Evolutionary conservation across 2,797 vertebrate genomes (phyloP).

Genomic region (Austrolebias charrua): DNA sequence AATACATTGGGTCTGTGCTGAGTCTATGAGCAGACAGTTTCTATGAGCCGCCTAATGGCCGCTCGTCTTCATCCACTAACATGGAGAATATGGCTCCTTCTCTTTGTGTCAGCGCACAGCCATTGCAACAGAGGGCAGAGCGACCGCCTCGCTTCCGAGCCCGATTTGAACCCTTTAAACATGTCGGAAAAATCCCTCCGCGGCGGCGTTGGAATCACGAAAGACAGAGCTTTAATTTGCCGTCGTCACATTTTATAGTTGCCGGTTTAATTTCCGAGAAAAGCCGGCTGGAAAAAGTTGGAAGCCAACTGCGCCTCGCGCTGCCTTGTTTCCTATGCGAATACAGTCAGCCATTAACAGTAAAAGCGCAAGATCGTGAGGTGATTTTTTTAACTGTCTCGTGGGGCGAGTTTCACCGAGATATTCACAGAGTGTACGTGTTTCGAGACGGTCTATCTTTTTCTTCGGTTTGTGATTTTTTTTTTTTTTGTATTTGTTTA

Average conservation of each 20-base stretch:
- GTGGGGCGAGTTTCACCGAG: slow-evolving; percentile 12
- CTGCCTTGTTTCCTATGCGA: slow-evolving; percentile 89
- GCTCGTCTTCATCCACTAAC: slow-evolving; percentile 88
- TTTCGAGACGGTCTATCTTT: slow-evolving; percentile 48
- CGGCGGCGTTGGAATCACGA: slow-evolving; percentile 47
- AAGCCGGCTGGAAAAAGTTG: slow-evolving; percentile 88
- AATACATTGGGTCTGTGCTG: slow-evolving; percentile 80
- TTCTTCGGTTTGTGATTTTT: slow-evolving; percentile 59
- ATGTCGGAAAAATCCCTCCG: slow-evolving; percentile 58
- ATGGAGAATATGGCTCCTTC: slow-evolving; percentile 95
- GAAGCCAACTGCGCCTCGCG: slow-evolving; percentile 85
- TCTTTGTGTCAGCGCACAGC: slow-evolving; percentile 89
- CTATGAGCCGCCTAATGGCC: slow-evolving; percentile 87
- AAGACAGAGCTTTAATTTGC: slow-evolving; percentile 68
- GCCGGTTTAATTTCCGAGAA: slow-evolving; percentile 55
- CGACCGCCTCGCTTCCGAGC: slow-evolving; percentile 73
- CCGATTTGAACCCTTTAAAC: slow-evolving; percentile 52
- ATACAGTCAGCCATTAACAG: slow-evolving; percentile 98
- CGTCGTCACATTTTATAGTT: slow-evolving; percentile 59
- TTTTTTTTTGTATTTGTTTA: too few species aligned
- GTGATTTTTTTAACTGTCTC: slow-evolving; percentile 63
- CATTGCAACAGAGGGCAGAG: slow-evolving; percentile 84
- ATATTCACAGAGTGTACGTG: slow-evolving; percentile 24
- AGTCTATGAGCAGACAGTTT: slow-evolving; percentile 80
- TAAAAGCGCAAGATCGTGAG: slow-evolving; percentile 86